A percentile compares a stretch with the other conserved stretches of the same genome.
Evolutionary conservation across 2,888 invertebrate species (phyloP).

Genomic region (Drosophila maculinotata): DNA sequence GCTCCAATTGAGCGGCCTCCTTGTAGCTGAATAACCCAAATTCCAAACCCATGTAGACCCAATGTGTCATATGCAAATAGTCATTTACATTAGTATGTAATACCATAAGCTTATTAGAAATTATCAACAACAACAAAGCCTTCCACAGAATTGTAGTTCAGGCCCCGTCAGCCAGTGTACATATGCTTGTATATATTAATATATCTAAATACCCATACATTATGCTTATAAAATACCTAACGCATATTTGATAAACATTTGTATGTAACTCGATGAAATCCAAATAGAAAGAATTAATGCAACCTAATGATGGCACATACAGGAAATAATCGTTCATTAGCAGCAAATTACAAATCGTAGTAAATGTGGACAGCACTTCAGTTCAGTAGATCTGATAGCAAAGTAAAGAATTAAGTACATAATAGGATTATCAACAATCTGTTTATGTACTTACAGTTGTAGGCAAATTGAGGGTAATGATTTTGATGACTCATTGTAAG

Average conservation of each 20-base stretch:
- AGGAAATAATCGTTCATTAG: slow-evolving; percentile 14
- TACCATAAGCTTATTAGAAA: slow-evolving; percentile 31
- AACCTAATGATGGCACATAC: slow-evolving; percentile 18
- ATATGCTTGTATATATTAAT: slow-evolving; percentile 42
- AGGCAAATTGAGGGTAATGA: slow-evolving; percentile 32
- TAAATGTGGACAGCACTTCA: neutral
- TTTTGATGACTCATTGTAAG: slow-evolving; percentile 13
- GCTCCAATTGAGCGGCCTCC: slow-evolving; percentile 46
- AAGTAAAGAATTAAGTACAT: neutral
- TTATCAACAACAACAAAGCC: slow-evolving; percentile 42
- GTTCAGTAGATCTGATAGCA: neutral
- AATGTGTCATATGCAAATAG: slow-evolving; percentile 32
- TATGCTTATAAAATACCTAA: slow-evolving; percentile 8
- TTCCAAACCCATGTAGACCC: slow-evolving; percentile 43
- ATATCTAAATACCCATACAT: slow-evolving; percentile 12
- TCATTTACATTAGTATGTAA: slow-evolving; percentile 22
- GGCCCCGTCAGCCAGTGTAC: slow-evolving; percentile 57
- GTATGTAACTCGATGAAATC: slow-evolving; percentile 39
- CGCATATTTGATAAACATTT: slow-evolving; percentile 38
- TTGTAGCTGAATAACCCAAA: slow-evolving; percentile 32
- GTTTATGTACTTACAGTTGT: slow-evolving; percentile 14
- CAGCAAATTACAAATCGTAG: slow-evolving; percentile 5
- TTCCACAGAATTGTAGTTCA: slow-evolving; percentile 32
- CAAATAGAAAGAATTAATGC: slow-evolving; percentile 29
- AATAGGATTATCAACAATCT: slow-evolving; percentile 25